These are phyloP conservation scores for Pelecanus crispus DNA, from an alignment of 2,113 vertebrate species.

Conservation along the genomic window DNA sequence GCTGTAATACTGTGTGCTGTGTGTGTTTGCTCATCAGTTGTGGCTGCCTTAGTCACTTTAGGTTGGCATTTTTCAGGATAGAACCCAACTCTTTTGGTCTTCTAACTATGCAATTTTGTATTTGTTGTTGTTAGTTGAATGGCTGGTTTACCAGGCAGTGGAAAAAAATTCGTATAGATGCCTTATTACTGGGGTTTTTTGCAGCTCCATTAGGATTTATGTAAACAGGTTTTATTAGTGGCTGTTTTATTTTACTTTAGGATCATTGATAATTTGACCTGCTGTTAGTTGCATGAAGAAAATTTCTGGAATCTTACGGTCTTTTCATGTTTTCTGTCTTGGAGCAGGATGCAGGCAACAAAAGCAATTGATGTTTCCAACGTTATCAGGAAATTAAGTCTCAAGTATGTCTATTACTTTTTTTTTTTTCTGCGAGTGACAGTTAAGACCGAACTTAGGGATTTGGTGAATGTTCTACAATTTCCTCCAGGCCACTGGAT, in stretches of 20 bases:
- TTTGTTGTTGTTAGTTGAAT: neutral
- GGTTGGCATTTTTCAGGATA: neutral
- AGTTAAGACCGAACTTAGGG: neutral
- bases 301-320: neutral
- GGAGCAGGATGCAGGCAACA: neutral
- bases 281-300: neutral
- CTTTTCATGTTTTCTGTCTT: neutral
- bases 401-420: neutral
- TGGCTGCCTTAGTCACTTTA: neutral
- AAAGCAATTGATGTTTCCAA: neutral
- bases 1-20: neutral
- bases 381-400: neutral
- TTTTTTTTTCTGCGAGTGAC: neutral
- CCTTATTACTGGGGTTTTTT: neutral
- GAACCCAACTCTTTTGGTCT: neutral
- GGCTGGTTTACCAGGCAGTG: neutral
- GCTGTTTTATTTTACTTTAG: neutral
- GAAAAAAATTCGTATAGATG: accelerated
- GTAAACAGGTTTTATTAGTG: neutral
- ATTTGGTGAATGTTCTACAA: neutral
- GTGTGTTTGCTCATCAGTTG: neutral
- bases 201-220: neutral
- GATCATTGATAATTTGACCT: neutral
- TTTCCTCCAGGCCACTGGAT: neutral
- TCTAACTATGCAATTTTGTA: neutral